Base-by-base conservation (phyloP, 2,888 invertebrate genomes). In the Theretra japonica region DNA sequence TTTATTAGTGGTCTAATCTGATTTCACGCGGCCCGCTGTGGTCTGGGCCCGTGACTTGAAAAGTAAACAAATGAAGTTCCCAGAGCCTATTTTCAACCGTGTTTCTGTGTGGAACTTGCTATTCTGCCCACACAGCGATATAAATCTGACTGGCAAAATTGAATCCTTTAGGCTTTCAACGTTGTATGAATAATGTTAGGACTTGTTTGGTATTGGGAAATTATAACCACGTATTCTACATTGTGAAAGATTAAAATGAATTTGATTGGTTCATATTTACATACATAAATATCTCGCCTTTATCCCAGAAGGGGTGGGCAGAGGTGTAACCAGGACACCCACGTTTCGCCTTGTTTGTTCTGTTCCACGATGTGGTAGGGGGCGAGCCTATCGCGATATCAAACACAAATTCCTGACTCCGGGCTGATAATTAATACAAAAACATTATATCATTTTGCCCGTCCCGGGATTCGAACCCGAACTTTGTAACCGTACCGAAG, bases 1-100 rank as follows among this genome's bases (percentile, higher is more conserved):
- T 91, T 91, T 92, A 91, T 91, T 91, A 91, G 91, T 82, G 85
- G 83, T 79, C 86, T 92, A 90, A 92, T 91, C 91, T 89, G 90
- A 92, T 91, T 92, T 89, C 88, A 89, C 86, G 87, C 85, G 83
- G 80, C 81, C 87, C 86, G 83, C 84, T 80, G 86, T 83, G 83
- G 86, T 81, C 83, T 82, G 78, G 77, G 80, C 82, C 48, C 89
- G 90, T 88, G 88, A 89, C 90, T 86, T 81, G 88, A 87, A 89
- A 89, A 82, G 86, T 87, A 90, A 90, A 89, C 87, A 88, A 87
- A 85, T 81, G 82, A 79, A 80, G 69, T 79, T 73, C 72, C 71
- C 72, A 71, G 70, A 70, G 21, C 68, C 69, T 41, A 79, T 48
- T 73, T 75, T 73, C 72, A 50, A 75, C 77, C 70, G 73, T 81